Percentiles rank a stretch among this genome's conserved stretches.
Evolutionary conservation across 1,140 invertebrate species (phyloP).

Genomic region (Asbolus verrucosus): DNA sequence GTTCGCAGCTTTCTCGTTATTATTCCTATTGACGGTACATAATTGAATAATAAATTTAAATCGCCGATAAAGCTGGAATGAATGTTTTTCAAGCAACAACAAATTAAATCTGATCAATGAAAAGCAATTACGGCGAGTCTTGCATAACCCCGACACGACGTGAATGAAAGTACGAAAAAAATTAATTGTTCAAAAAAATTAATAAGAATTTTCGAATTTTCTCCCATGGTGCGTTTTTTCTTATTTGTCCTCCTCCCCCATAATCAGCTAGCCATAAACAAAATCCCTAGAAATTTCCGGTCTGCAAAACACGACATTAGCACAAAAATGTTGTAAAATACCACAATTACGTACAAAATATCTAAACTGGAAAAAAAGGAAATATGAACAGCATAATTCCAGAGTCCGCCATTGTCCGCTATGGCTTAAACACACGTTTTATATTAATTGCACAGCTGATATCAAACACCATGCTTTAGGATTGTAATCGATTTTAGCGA

Average conservation of each 20-base stretch:
- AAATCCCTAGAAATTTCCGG: conserved; percentile 49
- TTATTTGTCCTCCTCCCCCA: conserved; percentile 5
- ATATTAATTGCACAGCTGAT: conserved; percentile 57
- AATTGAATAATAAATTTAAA: too few relatives aligned
- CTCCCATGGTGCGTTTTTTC: background rate
- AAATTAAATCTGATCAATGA: too few relatives aligned
- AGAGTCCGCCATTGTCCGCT: conserved; percentile 48
- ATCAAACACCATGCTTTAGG: conserved; percentile 55
- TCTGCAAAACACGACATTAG: conserved; percentile 46
- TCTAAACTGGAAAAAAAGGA: conserved; percentile 50
- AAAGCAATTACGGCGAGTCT: too few relatives aligned
- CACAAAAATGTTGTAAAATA: conserved; percentile 52
- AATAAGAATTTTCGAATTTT: conserved; percentile 6
- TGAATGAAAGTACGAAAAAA: too few relatives aligned
- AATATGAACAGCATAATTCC: conserved; percentile 52
- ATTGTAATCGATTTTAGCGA: conserved; percentile 59
- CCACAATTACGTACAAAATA: conserved; percentile 52
- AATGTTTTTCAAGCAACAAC: too few relatives aligned
- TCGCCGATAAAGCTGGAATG: too few relatives aligned
- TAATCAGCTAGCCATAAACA: conserved; percentile 19
- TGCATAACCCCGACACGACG: too few relatives aligned
- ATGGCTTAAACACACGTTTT: conserved; percentile 55
- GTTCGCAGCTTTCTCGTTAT: too few relatives aligned
- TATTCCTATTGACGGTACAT: too few relatives aligned
- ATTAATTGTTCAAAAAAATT: too few relatives aligned